Evolutionary conservation across 2,797 vertebrate genomes (phyloP), one percentile per base, ranked within the genome.

Genomic region (Cheirogaleus major): DNA sequence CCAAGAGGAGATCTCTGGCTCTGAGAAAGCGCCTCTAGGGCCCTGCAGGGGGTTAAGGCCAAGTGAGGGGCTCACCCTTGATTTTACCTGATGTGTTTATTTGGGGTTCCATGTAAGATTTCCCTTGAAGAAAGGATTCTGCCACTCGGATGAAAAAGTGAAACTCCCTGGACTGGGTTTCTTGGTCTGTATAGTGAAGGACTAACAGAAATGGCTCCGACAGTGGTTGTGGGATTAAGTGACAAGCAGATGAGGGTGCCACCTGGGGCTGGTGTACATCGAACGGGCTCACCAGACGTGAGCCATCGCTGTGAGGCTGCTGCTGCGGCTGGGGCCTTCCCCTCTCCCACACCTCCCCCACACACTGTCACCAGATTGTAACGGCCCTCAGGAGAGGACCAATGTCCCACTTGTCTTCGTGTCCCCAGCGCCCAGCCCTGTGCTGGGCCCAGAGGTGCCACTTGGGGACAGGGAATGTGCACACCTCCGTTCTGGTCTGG

Each of bases 261-360:
- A 27, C 45, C 35, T 50, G 32, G 43, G 89, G 43, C 69, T 80
- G 65, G 41, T 9, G 23, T 7, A 1, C 4, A 7, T 41, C 5
- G 25, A 35, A 3, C 0, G 0, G 35, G 61, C 48, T 75, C n/a
- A 6, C 0, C 15, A 14, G 9, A 38, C 0, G 1, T 18, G 9
- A 63, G 38, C n/a, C 25, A 5, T 4, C 52, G 13, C 5, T 2
- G 4, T 2, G 70, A 75, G 23, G 67, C 35, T 38, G 30, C 63
- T 55, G 57, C 45, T n/a, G 4, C 38, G 38, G 38, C 65, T 10
- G 32, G 41, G 52, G 38, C 22, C 25, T 9, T n/a, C 14, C 8
- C 32, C 15, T 55, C 17, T 22, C 5, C 22, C 43, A 5, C 38
- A 12, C 23, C 14, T 1, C 22, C 1, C 5, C 23, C 23, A 3